Evolutionary conservation across 2,888 invertebrate species (phyloP).

Genomic region (Apomyelois bistriatella): DNA sequence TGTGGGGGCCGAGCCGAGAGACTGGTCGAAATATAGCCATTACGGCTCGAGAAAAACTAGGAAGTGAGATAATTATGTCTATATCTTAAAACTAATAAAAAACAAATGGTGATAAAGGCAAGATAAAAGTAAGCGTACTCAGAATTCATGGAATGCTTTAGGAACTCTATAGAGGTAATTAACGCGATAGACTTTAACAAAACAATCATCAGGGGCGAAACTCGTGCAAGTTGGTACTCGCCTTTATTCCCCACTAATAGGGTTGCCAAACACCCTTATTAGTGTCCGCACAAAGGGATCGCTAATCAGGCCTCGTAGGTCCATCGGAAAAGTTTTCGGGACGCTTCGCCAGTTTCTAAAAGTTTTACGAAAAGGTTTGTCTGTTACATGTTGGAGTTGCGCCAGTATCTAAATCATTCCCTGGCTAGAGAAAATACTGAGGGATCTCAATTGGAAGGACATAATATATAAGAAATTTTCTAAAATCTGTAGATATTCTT

Average conservation of each 20-base stretch:
- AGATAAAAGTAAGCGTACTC: too few species aligned
- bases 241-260: not conserved
- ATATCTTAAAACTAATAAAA: too few species aligned
- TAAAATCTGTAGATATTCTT: too few species aligned
- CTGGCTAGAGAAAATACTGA: not conserved
- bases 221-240: not conserved
- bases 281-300: slow-evolving; percentile 6
- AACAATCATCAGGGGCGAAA: not conserved
- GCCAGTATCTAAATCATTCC: not conserved
- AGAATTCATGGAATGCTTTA: too few species aligned
- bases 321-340: slow-evolving; percentile 1
- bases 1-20: too few species aligned
- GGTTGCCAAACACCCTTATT: slow-evolving; percentile 5
- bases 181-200: not conserved
- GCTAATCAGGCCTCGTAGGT: not conserved
- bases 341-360: not conserved
- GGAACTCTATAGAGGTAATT: too few species aligned
- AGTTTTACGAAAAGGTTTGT: not conserved
- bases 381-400: not conserved
- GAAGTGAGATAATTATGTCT: too few species aligned
- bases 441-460: not conserved
- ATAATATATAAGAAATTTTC: too few species aligned
- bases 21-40: too few species aligned
- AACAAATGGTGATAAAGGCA: too few species aligned
- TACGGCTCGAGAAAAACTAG: too few species aligned